Base-by-base conservation (phyloP, 2,113 vertebrate genomes). In the Physeter macrocephalus region DNA sequence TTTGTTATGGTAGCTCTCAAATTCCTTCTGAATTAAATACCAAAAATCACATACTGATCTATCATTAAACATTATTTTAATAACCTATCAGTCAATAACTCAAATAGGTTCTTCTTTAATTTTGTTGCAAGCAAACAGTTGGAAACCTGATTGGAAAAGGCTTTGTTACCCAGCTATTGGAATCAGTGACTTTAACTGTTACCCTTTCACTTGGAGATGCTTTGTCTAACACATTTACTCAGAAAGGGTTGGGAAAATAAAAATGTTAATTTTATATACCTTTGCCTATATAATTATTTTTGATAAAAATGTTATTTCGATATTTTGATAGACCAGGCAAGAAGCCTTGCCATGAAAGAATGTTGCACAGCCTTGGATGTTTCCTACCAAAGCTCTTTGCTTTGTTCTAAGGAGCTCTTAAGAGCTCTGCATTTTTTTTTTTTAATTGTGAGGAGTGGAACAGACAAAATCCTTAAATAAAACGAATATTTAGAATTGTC, bases 51-150 rank as follows among this genome's bases (percentile, higher is more conserved):
- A 61, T 14, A 89, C 39, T 46, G 25, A 88, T 83, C 46, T 84
- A 43, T 49, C 46, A 66, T 52, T 89, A 95, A 90, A 83, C 25
- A 91, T 95, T 89, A 88, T 67, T 96, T 92, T 87, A 94, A 94
- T 92, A 18, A 87, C 77, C 29, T 92, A 46, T 81, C 39, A 77
- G 66, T 94, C 29, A 93, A 67, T 25, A 93, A 86, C 34, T 93
- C 57, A 52, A 41, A 64, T 52, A 94, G 21, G 25, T 82, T 84
- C 27, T 52, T 52, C 52, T 90, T 62, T 85, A 82, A 86, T 88
- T 95, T 89, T 41, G 31, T 43, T 96, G n/a, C 72, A 92, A 83
- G 59, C 7, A 93, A 92, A 62, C 93, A 87, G 95, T 13, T 92
- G 21, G 72, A 92, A 87, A 41, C 11, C 36, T 83, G 41, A 92